Percentiles rank a stretch among this genome's conserved stretches.
These are phyloP conservation scores for Peromyscus eremicus DNA, from an alignment of 2,797 vertebrate genomes.

Conservation along the genomic window DNA sequence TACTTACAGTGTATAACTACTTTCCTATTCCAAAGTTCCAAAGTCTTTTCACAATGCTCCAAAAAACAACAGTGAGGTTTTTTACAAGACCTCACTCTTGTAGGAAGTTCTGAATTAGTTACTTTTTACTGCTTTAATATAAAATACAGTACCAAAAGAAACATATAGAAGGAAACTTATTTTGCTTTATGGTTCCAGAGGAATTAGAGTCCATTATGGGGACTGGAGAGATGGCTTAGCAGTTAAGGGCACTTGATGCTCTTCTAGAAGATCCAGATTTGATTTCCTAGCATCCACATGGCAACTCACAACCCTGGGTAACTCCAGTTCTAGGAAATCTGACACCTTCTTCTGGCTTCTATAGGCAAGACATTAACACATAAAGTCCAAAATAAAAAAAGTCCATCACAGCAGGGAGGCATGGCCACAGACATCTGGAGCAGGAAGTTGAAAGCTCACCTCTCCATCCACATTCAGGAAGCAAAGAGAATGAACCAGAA, in stretches of 20 bases:
- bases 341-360: background rate
- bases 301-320: background rate
- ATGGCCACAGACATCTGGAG: background rate
- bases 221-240: background rate
- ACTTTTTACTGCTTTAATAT: background rate
- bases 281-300: background rate
- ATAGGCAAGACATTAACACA: background rate
- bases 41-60: background rate
- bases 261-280: background rate
- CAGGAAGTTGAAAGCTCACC: background rate
- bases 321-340: background rate
- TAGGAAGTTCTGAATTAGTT: background rate
- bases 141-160: background rate
- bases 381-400: background rate
- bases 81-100: background rate
- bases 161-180: background rate
- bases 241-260: background rate
- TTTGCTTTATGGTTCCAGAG: background rate
- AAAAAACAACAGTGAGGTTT: background rate
- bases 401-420: background rate
- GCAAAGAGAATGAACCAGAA: background rate
- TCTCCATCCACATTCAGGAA: background rate
- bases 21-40: background rate
- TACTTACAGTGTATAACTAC: background rate
- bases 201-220: background rate